Evolutionary conservation across 2,888 invertebrate species (phyloP), one percentile per base, ranked within the genome.

Genomic region (Patella depressa): DNA sequence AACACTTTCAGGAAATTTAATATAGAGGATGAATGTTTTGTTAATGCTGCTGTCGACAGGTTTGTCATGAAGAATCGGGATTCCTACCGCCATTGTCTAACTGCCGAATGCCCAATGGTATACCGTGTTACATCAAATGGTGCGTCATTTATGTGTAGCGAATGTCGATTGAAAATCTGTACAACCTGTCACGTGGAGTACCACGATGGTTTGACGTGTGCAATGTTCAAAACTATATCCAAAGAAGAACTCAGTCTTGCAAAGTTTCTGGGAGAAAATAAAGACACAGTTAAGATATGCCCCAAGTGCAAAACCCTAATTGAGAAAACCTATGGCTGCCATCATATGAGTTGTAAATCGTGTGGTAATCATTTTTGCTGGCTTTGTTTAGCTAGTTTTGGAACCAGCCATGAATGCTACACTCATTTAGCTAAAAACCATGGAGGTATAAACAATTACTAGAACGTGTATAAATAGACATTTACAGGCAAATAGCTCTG

Each of bases 311-410:
- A 76, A 0, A 65, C 75, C 11, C 81, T 82, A 0, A 88, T 90
- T 57, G 87, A 89, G 76, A 90, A 89, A 72, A 83, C 72, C 65
- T 85, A 75, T 54, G 90, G 90, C 0, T 90, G 89, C 80, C 83
- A 88, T 57, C 87, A 87, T 45, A 85, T 90, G 85, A 57, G 57
- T 4, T 90, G 90, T 76, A 29, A 14, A 12, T 72, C 71, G 11
- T 90, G 89, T 82, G 78, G 79, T 3, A 76, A 77, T 0, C 84
- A 87, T 77, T 86, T 90, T 34, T 90, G 90, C 77, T 90, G 90
- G 89, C 55, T 81, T 1, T 90, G 90, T 76, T 78, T 85, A 69
- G 71, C 78, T 45, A 78, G 77, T 11, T 89, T 85, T 72, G 7
- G 5, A 3, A 57, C 76, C 34, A 69, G 73, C 4, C 14, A 59